A percentile compares a stretch with the other conserved stretches of the same genome.
These are phyloP conservation scores for Eptesicus fuscus DNA, from an alignment of 2,113 vertebrate genomes.

Conservation along the genomic window DNA sequence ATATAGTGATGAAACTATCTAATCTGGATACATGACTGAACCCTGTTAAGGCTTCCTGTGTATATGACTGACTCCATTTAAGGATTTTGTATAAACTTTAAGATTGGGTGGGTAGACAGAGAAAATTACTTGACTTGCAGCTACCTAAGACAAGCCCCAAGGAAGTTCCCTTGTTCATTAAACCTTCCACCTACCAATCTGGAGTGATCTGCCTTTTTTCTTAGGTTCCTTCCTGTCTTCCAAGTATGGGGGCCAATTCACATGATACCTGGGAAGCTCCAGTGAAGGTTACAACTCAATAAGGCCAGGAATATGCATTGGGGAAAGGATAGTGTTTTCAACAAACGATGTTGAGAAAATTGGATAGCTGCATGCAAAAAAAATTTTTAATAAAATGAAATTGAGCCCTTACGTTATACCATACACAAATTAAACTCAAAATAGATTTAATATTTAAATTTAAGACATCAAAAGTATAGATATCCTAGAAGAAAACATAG, in stretches of 20 bases:
- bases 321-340: not conserved
- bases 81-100: not conserved
- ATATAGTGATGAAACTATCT: not conserved
- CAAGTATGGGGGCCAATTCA: not conserved
- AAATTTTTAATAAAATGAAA: not conserved
- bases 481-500: not conserved
- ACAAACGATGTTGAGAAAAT: not conserved
- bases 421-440: not conserved
- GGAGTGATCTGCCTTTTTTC: not conserved
- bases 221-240: not conserved
- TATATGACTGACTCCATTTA: not conserved
- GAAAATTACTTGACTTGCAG: not conserved
- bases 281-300: not conserved
- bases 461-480: not conserved
- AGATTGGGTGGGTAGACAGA: not conserved
- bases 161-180: not conserved
- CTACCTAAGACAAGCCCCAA: not conserved
- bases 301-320: not conserved
- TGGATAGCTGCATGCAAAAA: not conserved
- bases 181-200: not conserved
- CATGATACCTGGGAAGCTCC: not conserved
- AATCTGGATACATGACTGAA: not conserved
- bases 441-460: not conserved
- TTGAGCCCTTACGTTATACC: not conserved
- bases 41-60: not conserved